These are phyloP conservation scores for Anisognathus igniventris DNA, from an alignment of 2,797 vertebrate species.

Conservation along the genomic window DNA sequence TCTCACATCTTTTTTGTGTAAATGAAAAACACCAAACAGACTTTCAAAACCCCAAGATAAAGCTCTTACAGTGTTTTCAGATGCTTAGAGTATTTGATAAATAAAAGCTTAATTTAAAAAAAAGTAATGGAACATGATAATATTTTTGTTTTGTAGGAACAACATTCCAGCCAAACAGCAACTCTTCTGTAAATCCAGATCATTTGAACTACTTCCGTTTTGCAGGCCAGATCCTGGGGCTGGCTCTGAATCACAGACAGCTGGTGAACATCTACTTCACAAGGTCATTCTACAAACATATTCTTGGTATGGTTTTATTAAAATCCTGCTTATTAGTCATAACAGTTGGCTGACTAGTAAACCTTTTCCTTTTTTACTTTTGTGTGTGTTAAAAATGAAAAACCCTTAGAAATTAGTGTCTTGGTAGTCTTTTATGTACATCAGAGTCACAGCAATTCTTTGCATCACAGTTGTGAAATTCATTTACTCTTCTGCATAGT, in stretches of 20 bases:
- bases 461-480: background rate
- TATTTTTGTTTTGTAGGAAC: conserved; percentile 80
- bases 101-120: background rate
- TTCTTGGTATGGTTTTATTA: conserved; percentile 84
- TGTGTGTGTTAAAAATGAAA: background rate
- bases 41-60: background rate
- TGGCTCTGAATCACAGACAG: conserved; percentile 94
- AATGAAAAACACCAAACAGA: background rate
- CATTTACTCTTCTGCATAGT: background rate
- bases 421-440: background rate
- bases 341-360: background rate
- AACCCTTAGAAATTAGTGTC: background rate
- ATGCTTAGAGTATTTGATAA: background rate
- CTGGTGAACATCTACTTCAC: conserved; percentile 99
- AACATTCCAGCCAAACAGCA: conserved; percentile 98
- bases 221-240: conserved; percentile 94
- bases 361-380: background rate
- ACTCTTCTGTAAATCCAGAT: conserved; percentile 97
- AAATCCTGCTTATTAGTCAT: background rate
- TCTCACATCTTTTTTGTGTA: background rate
- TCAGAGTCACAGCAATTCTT: background rate
- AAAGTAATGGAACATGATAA: background rate
- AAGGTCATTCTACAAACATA: conserved; percentile 98
- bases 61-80: background rate
- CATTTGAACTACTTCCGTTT: conserved; percentile 97